Percentiles rank a stretch among this genome's conserved stretches.
Evolutionary conservation across 2,888 invertebrate genomes (phyloP).

Genomic region (Pachydiplax longipennis): DNA sequence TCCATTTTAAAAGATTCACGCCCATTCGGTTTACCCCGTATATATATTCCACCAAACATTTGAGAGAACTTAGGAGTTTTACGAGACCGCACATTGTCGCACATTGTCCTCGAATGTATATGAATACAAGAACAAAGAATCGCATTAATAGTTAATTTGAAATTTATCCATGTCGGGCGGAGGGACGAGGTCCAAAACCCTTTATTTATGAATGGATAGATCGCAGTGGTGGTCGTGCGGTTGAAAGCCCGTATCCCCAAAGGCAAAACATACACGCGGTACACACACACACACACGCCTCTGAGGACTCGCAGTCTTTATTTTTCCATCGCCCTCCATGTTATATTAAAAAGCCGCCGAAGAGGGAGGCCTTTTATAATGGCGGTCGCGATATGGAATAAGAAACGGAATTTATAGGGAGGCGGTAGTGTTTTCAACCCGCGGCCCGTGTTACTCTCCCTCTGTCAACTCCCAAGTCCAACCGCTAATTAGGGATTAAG

Average conservation of each 20-base stretch:
- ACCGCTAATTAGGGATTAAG: slow-evolving; percentile 38
- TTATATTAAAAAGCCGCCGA: neutral
- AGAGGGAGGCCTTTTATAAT: neutral
- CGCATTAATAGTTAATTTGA: no score
- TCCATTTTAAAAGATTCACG: no score
- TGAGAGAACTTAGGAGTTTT: no score
- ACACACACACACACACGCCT: neutral
- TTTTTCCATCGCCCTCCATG: neutral
- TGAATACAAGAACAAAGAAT: no score
- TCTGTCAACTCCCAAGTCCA: neutral
- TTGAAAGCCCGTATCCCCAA: neutral
- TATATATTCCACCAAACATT: no score
- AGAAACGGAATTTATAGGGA: slow-evolving; percentile 1
- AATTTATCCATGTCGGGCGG: neutral
- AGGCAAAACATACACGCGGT: neutral
- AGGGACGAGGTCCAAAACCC: neutral
- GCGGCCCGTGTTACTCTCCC: neutral
- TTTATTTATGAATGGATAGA: neutral
- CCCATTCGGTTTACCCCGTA: no score
- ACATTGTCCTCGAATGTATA: no score
- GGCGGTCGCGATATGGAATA: neutral
- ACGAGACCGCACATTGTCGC: no score
- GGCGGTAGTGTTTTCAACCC: neutral
- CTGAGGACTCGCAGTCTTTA: neutral
- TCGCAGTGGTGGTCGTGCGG: neutral